Evolutionary conservation across 2,888 invertebrate species (phyloP), one percentile per base, ranked within the genome.

Genomic region (Nomada fucata): DNA sequence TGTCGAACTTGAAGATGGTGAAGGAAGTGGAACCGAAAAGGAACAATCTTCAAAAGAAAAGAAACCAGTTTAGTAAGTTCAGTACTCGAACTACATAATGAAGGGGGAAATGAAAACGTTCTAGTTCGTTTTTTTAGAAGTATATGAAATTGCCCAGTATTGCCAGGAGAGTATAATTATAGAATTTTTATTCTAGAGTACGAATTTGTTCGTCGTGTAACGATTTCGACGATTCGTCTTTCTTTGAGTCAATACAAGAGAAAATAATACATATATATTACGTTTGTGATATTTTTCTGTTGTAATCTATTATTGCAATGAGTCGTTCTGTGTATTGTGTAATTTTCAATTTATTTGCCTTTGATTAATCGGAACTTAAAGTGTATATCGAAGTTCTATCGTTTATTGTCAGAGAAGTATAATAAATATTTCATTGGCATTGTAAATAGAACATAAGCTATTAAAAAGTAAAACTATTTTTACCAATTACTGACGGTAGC

Each of bases 381-480:
- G 10, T 26, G 44, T 55, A 23, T 26, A 55, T 64, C 2, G 57
- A 47, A 26, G 64, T 42, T 47, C 23, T 60, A 53, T 50, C n/a
- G 20, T 77, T 82, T 47, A 11, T 59, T 69, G 53, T 64, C 64
- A 11, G 26, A 60, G 52, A 65, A 53, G 42, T 59, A 71, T 55
- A 63, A 69, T 47, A 63, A 59, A 20, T 81, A 52, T 71, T 63
- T 82, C 71, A 53, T 68, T 50, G 50, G 73, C n/a, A 44, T 36
- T 83, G 83, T 83, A 82, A 73, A 83, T 83, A 83, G 73, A 63
- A 42, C 60, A n/a, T 82, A 72, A 59, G 60, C 64, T 52, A 76
- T 73, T 82, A 65, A 72, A 72, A 82, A 80, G 80, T 80, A 72
- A 76, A 82, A 82, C 76, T 82, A 82, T 82, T 82, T 82, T 82